A percentile compares a stretch with the other conserved stretches of the same genome.
These are phyloP conservation scores for Oenanthe oenanthe DNA, from an alignment of 2,113 vertebrate genomes.

Conservation along the genomic window DNA sequence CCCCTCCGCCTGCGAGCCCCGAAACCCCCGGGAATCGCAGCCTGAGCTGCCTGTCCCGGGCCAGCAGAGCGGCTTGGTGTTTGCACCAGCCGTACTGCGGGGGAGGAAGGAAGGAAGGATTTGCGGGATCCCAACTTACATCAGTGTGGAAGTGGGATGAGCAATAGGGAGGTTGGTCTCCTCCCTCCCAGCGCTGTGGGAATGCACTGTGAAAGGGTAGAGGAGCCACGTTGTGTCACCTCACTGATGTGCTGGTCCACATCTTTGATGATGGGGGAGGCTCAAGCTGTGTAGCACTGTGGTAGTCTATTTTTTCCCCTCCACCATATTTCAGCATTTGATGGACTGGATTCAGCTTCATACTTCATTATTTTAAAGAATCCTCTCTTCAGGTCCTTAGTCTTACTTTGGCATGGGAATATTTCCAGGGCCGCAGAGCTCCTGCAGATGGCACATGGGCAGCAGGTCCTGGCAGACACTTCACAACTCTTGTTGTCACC, in stretches of 20 bases:
- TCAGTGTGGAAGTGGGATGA: constrained; percentile 13
- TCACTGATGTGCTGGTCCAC: not conserved
- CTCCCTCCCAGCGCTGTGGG: not conserved
- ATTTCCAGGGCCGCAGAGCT: not conserved
- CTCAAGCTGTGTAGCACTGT: not conserved
- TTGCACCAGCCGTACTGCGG: not conserved
- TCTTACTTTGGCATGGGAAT: not conserved
- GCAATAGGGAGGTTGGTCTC: not conserved
- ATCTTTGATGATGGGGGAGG: not conserved
- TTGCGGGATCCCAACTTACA: not conserved
- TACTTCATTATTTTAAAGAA: not conserved
- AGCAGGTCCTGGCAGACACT: not conserved
- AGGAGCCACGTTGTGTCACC: not conserved
- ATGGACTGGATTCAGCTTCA: not conserved
- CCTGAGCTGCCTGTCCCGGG: not conserved
- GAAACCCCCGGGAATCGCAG: not conserved
- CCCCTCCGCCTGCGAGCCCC: not conserved
- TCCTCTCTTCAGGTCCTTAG: not conserved
- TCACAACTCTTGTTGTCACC: not conserved
- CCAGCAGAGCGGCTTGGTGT: not conserved
- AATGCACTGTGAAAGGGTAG: not conserved
- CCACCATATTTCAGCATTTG: not conserved
- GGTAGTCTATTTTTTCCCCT: rapidly evolving
- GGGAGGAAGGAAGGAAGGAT: not conserved
- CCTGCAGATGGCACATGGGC: not conserved